Evolutionary conservation across 2,113 vertebrate species (phyloP).

Genomic region (Bujurquina vittata): DNA sequence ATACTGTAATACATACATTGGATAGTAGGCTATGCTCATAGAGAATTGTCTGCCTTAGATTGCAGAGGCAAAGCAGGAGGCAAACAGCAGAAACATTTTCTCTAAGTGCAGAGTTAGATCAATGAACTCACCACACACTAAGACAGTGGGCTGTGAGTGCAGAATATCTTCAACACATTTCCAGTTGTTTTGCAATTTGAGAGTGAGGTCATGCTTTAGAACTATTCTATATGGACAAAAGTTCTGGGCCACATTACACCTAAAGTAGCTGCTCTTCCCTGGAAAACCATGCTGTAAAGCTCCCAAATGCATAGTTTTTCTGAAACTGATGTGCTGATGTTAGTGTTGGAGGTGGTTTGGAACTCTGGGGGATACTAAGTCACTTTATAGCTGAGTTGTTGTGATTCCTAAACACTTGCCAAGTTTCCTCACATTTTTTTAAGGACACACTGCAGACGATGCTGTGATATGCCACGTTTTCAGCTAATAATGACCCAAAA

Average conservation of each 20-base stretch:
- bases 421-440: no score
- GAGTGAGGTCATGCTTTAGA: background rate
- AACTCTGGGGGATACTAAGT: no score
- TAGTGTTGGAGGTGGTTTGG: no score
- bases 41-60: background rate
- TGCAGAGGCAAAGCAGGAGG: background rate
- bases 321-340: background rate
- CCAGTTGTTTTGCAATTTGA: background rate
- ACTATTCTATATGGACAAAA: background rate
- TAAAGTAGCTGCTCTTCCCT: background rate
- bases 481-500: no score
- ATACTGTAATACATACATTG: rapidly evolving
- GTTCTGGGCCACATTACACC: no score
- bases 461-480: no score
- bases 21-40: background rate
- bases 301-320: background rate
- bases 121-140: background rate
- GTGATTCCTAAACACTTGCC: no score
- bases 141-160: background rate
- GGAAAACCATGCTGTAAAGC: background rate
- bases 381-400: no score
- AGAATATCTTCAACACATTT: conserved; percentile 1
- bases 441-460: no score
- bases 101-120: background rate
- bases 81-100: background rate